Evolutionary conservation across 1,140 invertebrate genomes (phyloP).

Genomic region (Dicyema japonicum): DNA sequence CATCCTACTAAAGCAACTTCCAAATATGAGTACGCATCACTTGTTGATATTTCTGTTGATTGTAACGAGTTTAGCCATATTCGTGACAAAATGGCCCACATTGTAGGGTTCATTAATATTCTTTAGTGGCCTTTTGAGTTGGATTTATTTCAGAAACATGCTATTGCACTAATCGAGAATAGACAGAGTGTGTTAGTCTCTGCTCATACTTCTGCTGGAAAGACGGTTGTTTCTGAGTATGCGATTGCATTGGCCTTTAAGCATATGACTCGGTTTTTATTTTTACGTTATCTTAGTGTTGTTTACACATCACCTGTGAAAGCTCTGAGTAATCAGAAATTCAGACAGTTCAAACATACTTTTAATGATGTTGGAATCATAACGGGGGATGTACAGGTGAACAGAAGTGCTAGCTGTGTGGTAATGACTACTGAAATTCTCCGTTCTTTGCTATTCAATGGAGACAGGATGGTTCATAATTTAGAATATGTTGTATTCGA

Average conservation of each 20-base stretch:
- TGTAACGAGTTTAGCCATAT: no score
- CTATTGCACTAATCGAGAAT: slow-evolving; percentile 63
- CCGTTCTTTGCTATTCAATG: slow-evolving; percentile 74
- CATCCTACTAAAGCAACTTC: no score
- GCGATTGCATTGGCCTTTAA: slow-evolving; percentile 56
- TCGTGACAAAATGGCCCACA: no score
- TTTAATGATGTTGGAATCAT: slow-evolving; percentile 58
- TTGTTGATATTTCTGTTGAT: no score
- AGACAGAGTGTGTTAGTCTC: slow-evolving; percentile 81
- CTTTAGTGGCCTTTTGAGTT: slow-evolving; percentile 75
- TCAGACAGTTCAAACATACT: slow-evolving; percentile 61
- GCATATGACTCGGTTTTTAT: slow-evolving; percentile 44
- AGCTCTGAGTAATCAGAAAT: slow-evolving; percentile 94
- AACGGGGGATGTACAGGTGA: slow-evolving; percentile 79
- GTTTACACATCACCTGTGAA: slow-evolving; percentile 98
- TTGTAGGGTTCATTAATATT: no score
- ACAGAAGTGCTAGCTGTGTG: slow-evolving; percentile 53
- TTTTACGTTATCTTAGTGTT: slow-evolving; percentile 28
- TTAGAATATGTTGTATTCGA: slow-evolving; percentile 96
- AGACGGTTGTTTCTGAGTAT: slow-evolving; percentile 95
- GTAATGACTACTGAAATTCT: slow-evolving; percentile 99
- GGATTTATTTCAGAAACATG: slow-evolving; percentile 79
- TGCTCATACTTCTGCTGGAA: slow-evolving; percentile 90
- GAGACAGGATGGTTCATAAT: slow-evolving; percentile 63
- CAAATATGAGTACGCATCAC: no score